phyloP scores from a whole-genome alignment of 2,888 invertebrate genomes.

The Euplagia quadripunctaria region DNA sequence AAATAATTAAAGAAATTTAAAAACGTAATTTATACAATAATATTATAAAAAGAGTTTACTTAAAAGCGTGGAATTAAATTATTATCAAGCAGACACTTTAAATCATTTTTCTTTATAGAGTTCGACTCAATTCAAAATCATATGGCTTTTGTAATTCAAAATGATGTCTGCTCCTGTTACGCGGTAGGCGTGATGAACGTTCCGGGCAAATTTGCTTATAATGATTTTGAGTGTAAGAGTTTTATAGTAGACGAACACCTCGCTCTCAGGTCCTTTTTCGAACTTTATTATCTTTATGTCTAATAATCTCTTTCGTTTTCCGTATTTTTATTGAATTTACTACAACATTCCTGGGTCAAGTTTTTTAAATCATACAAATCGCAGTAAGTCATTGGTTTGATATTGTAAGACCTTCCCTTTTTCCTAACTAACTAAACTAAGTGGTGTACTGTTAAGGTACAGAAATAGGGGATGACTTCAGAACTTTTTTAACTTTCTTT shows the following conservation, averaged over 20 bases:
- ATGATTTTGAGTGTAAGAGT: not conserved
- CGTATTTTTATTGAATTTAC: not conserved
- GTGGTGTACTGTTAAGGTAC: not conserved
- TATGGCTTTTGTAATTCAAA: not conserved
- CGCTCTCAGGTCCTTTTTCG: not conserved
- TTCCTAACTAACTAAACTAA: too few species aligned
- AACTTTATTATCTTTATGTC: not conserved
- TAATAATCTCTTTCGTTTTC: not conserved
- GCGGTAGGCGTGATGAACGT: not conserved
- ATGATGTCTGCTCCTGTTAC: not conserved
- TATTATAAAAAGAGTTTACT: too few species aligned
- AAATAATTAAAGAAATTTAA: too few species aligned
- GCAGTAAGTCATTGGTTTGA: too few species aligned
- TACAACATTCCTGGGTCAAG: not conserved
- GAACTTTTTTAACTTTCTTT: not conserved
- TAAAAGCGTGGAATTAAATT: too few species aligned
- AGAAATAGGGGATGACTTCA: not conserved
- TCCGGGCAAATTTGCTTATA: not conserved
- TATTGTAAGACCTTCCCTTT: too few species aligned
- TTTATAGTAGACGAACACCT: not conserved
- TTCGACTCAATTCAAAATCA: not conserved
- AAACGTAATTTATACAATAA: too few species aligned
- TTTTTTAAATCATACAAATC: not conserved
- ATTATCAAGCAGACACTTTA: slow-evolving; percentile 3
- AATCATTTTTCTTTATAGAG: not conserved